Percentiles rank a stretch among this genome's conserved stretches.
Evolutionary conservation across 2,113 vertebrate species (phyloP).

Genomic region (human (Homo sapiens)): GRCh38 chr5:22986501-22987000

Average conservation of each 20-base stretch:
- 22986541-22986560: not conserved
- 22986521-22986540: slow-evolving; percentile 21
- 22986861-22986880: not conserved
- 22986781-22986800: not conserved
- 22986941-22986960: not conserved
- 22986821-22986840: not conserved
- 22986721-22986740: not conserved
- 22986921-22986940: not conserved
- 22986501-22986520: not conserved
- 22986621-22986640: not conserved
- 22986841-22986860: not conserved
- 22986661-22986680: not conserved
- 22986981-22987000: not conserved
- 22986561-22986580: not conserved
- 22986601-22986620: not conserved
- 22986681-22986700: not conserved
- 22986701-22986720: not conserved
- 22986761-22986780: not conserved
- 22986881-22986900: not conserved
- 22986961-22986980: not conserved
- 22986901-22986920: not conserved
- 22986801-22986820: not conserved
- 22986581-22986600: not conserved
- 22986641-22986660: not conserved
- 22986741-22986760: not conserved